Evolutionary conservation across 2,888 invertebrate genomes (phyloP).

Genomic region (Agrotis clavis): DNA sequence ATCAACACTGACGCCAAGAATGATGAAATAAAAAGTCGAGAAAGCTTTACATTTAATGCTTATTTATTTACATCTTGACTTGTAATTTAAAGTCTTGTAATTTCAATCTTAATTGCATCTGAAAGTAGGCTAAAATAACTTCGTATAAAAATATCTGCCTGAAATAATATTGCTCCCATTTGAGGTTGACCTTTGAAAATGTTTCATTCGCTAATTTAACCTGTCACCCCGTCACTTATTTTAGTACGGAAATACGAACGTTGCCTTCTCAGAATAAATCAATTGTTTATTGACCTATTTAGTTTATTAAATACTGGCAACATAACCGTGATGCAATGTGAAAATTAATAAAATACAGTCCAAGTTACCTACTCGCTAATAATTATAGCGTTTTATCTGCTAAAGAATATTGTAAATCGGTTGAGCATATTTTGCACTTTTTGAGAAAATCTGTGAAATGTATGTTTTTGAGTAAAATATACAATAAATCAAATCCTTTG

Average conservation of each 20-base stretch:
- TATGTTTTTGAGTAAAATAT: no score
- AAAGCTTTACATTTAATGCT: background rate
- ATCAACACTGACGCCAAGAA: background rate
- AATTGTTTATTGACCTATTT: conserved; percentile 38
- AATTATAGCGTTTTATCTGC: no score
- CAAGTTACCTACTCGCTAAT: no score
- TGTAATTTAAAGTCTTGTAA: conserved; percentile 4
- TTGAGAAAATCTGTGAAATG: no score
- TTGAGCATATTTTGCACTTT: no score
- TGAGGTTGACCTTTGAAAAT: conserved; percentile 36
- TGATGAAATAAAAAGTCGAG: background rate
- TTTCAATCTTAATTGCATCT: background rate
- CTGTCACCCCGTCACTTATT: conserved; percentile 41
- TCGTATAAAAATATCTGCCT: background rate
- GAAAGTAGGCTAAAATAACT: conserved; percentile 9
- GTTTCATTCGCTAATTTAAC: conserved; percentile 38
- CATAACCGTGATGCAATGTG: no score
- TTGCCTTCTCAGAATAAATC: conserved; percentile 23
- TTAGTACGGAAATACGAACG: conserved; percentile 21
- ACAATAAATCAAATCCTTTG: no score
- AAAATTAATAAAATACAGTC: no score
- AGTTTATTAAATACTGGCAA: background rate
- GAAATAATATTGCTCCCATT: conserved; percentile 30
- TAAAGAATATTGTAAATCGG: no score
- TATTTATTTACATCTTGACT: conserved; percentile 1